Base-by-base conservation (phyloP, 1,140 invertebrate species). In the Ditylenchus dipsaci region DNA sequence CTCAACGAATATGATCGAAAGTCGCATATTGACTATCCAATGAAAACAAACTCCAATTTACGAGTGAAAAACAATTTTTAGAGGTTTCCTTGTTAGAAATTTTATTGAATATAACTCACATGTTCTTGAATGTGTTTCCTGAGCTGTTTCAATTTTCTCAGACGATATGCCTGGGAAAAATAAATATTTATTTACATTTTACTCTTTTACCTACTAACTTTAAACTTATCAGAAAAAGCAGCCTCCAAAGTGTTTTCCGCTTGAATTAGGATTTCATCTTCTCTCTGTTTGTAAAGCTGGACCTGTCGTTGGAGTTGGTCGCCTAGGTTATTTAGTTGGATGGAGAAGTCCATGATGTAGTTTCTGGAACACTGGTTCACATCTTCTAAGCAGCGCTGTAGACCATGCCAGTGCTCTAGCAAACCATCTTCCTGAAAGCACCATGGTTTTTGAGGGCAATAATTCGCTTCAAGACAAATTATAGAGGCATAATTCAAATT, bases 341-440 rank as follows among this genome's bases (percentile, higher is more conserved):
- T 59, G 21, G 57, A 59, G 30, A 59, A 30, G 30, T 30, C 21
- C 30, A 59, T 59, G 11, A 59, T 59, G 23, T 59, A 59, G 57
- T 59, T 23, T 26, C 57, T 21, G 21, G 23, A 21, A 59, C 57
- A 59, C 17, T 26, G 11, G 23, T 59, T 59, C 23, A 59, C 57
- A 59, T 59, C 57, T 30, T 21, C 30, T 11, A 59, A 11, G 23
- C 23, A 59, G 11, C 30, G 21, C 17, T 59, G 30, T 13, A 59
- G 21, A 15, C 23, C 57, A 13, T 59, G 23, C 21, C 30, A 26
- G 21, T 59, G 57, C 11, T 59, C 21, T 13, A 59, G 17, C 11
- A 59, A 23, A 30, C 11, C 23, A 23, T 21, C 21, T 59, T 21
- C 30, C 30, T 59, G 17, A 30, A 59, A 11, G 21, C 11, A 59